These are phyloP conservation scores for Papilio polyxenes DNA, from an alignment of 1,140 invertebrate species.

Conservation along the genomic window DNA sequence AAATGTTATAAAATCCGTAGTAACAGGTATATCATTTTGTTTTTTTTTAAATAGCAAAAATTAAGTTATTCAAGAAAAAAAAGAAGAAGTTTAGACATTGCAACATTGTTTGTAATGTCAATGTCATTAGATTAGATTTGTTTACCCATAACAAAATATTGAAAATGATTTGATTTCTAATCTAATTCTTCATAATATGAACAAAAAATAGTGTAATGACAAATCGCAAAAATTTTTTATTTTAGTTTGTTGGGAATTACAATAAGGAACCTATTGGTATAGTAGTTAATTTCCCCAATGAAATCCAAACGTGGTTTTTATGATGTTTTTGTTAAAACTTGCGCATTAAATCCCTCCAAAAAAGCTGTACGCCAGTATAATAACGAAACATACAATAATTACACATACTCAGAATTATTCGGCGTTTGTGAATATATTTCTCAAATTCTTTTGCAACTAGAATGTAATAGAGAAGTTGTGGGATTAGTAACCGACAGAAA, in stretches of 20 bases:
- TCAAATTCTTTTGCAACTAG: constrained; percentile 67
- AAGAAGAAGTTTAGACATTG: not conserved
- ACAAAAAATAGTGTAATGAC: constrained; percentile 24
- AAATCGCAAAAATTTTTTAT: constrained; percentile 2
- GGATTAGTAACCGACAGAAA: constrained; percentile 69
- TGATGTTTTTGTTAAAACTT: constrained; percentile 69
- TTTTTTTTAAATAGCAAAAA: no score
- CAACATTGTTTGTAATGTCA: constrained; percentile 13
- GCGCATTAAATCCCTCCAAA: constrained; percentile 62
- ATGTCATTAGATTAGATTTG: constrained; percentile 17
- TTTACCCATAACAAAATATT: constrained; percentile 19
- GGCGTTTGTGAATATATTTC: constrained; percentile 74
- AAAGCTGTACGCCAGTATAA: constrained; percentile 62
- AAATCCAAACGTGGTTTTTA: constrained; percentile 70
- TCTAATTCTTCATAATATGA: constrained; percentile 1
- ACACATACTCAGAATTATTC: constrained; percentile 70
- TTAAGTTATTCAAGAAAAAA: not conserved
- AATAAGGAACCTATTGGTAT: not conserved
- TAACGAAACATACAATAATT: constrained; percentile 56
- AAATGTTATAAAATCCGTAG: not conserved
- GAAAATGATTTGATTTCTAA: constrained; percentile 15
- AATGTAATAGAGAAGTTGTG: constrained; percentile 65
- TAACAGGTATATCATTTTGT: not conserved
- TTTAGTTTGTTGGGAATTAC: not conserved
- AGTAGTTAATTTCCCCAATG: constrained; percentile 47